These are phyloP conservation scores for Plutella xylostella DNA, from an alignment of 2,888 invertebrate species.

Conservation along the genomic window DNA sequence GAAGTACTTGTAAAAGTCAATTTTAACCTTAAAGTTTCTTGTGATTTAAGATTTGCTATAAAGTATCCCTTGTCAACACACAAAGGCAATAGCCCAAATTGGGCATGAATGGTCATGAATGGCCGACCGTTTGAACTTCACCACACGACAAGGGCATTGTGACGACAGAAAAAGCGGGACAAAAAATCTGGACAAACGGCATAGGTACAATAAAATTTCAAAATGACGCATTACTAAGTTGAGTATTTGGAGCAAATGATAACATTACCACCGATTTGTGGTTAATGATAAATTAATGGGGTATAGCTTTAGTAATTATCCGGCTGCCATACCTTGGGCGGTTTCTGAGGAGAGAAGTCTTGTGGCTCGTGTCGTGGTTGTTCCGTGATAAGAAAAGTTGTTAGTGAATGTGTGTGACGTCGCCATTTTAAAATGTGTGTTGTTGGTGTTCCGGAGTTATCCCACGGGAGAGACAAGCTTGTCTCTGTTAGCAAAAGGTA, in stretches of 20 bases:
- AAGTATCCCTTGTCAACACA: too few relatives aligned
- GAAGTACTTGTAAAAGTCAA: too few relatives aligned
- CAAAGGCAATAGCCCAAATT: too few relatives aligned
- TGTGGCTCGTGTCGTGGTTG: conserved; percentile 22
- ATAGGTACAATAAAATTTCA: background rate
- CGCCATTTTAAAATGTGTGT: conserved; percentile 37
- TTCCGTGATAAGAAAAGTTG: conserved; percentile 22
- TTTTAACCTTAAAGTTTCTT: too few relatives aligned
- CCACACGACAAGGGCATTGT: too few relatives aligned
- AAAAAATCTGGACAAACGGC: too few relatives aligned
- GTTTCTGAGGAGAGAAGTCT: too few relatives aligned
- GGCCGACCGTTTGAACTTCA: too few relatives aligned
- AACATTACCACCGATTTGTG: conserved; percentile 26
- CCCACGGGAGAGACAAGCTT: conserved; percentile 24
- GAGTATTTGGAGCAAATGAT: conserved; percentile 27
- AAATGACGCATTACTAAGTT: conserved; percentile 1
- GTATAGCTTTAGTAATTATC: conserved; percentile 31
- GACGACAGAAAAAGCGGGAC: too few relatives aligned
- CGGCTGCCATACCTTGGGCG: conserved; percentile 28
- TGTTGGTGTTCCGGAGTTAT: conserved; percentile 26
- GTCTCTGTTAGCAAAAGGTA: conserved; percentile 37
- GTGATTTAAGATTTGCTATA: too few relatives aligned
- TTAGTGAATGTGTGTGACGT: conserved; percentile 1
- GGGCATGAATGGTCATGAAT: too few relatives aligned
- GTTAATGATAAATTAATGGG: conserved; percentile 55